Percentiles rank a stretch among this genome's conserved stretches.
Evolutionary conservation across 2,888 invertebrate genomes (phyloP).

Genomic region (Ectropis crepuscularia): DNA sequence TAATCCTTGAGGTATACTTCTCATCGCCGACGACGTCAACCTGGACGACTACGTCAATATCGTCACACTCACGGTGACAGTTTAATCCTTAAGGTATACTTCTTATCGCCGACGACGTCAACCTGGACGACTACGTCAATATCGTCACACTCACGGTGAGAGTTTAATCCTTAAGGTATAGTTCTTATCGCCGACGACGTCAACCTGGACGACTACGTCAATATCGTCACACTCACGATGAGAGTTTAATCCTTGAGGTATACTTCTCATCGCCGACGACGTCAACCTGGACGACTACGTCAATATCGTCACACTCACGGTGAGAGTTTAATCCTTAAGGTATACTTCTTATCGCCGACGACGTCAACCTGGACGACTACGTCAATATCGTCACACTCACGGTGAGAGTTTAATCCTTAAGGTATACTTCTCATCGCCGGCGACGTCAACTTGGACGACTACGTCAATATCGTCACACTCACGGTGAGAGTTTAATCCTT

Average conservation of each 20-base stretch:
- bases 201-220: slow-evolving; percentile 24
- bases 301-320: slow-evolving; percentile 22
- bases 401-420: slow-evolving; percentile 9
- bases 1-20: not conserved
- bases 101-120: slow-evolving; percentile 16
- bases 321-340: not conserved
- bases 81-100: not conserved
- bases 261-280: too few species aligned
- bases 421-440: too few species aligned
- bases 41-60: slow-evolving; percentile 23
- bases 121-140: slow-evolving; percentile 22
- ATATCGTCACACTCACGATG: slow-evolving; percentile 22
- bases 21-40: slow-evolving; percentile 16
- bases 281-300: slow-evolving; percentile 25
- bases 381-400: slow-evolving; percentile 21
- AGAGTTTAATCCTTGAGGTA: too few species aligned
- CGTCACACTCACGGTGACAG: slow-evolving; percentile 21
- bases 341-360: too few species aligned
- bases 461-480: slow-evolving; percentile 20
- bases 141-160: slow-evolving; percentile 23
- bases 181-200: too few species aligned
- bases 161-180: not conserved
- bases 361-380: slow-evolving; percentile 24
- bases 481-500: slow-evolving; percentile 15
- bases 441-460: slow-evolving; percentile 23